Conservation (phyloP, 2,888 invertebrate genomes). For the Galerucella pusilla region DNA sequence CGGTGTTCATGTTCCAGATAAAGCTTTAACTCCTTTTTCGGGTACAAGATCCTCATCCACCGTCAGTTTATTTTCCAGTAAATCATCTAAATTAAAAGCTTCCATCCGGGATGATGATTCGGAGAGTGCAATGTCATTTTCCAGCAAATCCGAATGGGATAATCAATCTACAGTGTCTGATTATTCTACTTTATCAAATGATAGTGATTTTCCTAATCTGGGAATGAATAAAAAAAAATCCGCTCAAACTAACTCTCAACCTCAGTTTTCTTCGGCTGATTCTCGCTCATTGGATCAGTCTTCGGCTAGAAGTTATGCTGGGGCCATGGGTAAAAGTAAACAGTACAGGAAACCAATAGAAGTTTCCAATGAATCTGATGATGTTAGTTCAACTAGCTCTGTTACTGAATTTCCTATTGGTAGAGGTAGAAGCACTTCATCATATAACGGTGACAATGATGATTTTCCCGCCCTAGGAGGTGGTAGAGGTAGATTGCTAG, state of each 20-base stretch:
- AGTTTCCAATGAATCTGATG: constrained; percentile 7
- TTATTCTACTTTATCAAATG: constrained; percentile 8
- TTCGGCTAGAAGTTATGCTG: constrained; percentile 36
- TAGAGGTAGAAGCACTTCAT: not conserved
- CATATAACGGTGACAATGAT: not conserved
- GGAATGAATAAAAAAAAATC: constrained; percentile 8
- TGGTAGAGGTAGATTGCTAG: constrained; percentile 31
- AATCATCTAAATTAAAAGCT: constrained; percentile 2
- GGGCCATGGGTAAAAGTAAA: constrained; percentile 38
- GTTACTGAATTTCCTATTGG: not conserved
- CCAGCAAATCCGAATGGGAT: constrained; percentile 44
- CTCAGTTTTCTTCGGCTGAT: constrained; percentile 33
- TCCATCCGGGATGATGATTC: constrained; percentile 38
- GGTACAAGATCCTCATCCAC: constrained; percentile 28
- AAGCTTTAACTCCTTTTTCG: constrained; percentile 33
- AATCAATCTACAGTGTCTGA: constrained; percentile 35
- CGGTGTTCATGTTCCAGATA: constrained; percentile 64
- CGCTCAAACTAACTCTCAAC: constrained; percentile 25
- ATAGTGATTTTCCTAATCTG: constrained; percentile 29
- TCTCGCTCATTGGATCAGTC: constrained; percentile 20
- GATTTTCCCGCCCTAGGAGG: constrained; percentile 39
- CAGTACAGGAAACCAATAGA: constrained; percentile 38
- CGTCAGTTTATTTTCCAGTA: constrained; percentile 24
- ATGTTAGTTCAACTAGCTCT: not conserved
- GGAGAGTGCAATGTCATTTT: constrained; percentile 37